Evolutionary conservation across 2,888 invertebrate species (phyloP).

Genomic region (Polyommatus icarus): DNA sequence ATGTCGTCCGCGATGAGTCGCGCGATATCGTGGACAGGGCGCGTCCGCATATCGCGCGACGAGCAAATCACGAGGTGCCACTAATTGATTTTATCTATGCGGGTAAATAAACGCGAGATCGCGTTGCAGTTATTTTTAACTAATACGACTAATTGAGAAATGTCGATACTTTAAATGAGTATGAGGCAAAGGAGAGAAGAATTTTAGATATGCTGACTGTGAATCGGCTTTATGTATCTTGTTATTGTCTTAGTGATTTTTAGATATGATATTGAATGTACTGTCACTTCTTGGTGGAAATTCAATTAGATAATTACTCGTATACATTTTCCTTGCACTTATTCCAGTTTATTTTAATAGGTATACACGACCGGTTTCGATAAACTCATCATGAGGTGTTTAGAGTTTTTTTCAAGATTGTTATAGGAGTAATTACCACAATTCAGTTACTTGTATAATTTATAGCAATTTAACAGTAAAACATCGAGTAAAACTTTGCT

Average conservation of each 20-base stretch:
- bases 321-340: too few relatives aligned
- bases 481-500: too few relatives aligned
- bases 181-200: neutral
- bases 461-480: too few relatives aligned
- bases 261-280: too few relatives aligned
- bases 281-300: too few relatives aligned
- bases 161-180: neutral
- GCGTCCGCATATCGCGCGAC: slow-evolving; percentile 57
- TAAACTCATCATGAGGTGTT: too few relatives aligned
- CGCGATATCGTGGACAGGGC: slow-evolving; percentile 58
- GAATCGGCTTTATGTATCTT: neutral
- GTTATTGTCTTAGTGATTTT: too few relatives aligned
- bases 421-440: neutral
- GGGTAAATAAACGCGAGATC: slow-evolving; percentile 38
- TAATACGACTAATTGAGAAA: slow-evolving; percentile 18
- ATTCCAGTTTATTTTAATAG: too few relatives aligned
- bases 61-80: slow-evolving; percentile 56
- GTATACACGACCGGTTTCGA: too few relatives aligned
- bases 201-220: neutral
- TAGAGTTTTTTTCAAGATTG: neutral
- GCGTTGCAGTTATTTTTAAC: slow-evolving; percentile 29
- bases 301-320: too few relatives aligned
- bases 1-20: slow-evolving; percentile 48
- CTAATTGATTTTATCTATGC: slow-evolving; percentile 71
- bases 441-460: neutral